Conservation (phyloP, 37 sponge, comb jelly and placozoan genomes). For the Ephydatia muelleri region DNA sequence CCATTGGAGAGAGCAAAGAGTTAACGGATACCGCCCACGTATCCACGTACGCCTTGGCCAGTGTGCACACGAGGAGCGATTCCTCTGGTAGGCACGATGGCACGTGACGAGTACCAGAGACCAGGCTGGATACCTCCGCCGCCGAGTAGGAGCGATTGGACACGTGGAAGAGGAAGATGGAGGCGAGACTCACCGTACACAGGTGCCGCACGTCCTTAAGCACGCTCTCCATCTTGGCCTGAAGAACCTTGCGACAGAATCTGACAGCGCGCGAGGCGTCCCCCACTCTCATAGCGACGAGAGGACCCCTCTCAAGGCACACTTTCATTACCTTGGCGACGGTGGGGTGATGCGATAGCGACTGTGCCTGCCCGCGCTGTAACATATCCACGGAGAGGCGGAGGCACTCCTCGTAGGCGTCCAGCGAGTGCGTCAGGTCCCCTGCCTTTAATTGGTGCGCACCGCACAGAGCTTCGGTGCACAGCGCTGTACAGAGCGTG, state of each 20-base stretch:
- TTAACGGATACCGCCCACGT: slow-evolving; percentile 28
- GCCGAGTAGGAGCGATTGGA: slow-evolving; percentile 16
- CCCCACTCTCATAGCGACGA: slow-evolving; percentile 16
- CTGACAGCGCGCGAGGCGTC: slow-evolving; percentile 21
- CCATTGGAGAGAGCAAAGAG: slow-evolving; percentile 10
- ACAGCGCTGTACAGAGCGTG: slow-evolving; percentile 36
- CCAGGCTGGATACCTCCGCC: not conserved
- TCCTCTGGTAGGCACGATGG: slow-evolving; percentile 45
- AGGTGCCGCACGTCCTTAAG: slow-evolving; percentile 22
- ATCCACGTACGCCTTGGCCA: slow-evolving; percentile 35
- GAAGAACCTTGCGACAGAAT: slow-evolving; percentile 34
- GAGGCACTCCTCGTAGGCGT: slow-evolving; percentile 50
- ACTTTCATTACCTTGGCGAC: slow-evolving; percentile 25
- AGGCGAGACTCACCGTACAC: slow-evolving; percentile 49
- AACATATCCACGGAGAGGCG: slow-evolving; percentile 21
- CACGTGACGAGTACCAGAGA: slow-evolving; percentile 6
- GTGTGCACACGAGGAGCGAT: slow-evolving; percentile 18
- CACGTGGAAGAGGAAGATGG: slow-evolving; percentile 40
- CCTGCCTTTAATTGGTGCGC: not conserved
- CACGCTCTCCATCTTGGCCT: slow-evolving; percentile 26
- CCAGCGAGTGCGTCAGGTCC: slow-evolving; percentile 17
- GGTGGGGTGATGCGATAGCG: slow-evolving; percentile 35
- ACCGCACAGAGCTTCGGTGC: slow-evolving; percentile 9
- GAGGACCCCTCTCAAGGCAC: slow-evolving; percentile 28
- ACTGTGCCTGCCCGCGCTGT: slow-evolving; percentile 2